phyloP scores from a whole-genome alignment of 23 tunicate genomes.

The Clavelina lepadiformis region DNA sequence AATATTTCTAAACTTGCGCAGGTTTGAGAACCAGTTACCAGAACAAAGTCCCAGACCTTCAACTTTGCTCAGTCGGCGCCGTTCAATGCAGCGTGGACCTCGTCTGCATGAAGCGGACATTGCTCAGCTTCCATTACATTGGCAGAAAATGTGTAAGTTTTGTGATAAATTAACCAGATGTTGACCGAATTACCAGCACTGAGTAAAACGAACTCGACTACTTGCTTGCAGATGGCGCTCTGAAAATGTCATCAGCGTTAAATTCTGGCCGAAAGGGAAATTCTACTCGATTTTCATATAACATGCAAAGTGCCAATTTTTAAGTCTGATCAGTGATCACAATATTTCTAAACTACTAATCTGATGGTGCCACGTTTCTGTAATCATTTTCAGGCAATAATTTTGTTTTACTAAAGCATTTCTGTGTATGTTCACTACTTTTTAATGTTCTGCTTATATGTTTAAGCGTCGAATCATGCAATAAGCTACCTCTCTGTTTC shows the following conservation, averaged over 20 bases:
- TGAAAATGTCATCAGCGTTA: constrained; percentile 9
- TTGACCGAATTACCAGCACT: too few species aligned
- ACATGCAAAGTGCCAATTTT: constrained; percentile 1
- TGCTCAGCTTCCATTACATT: constrained; percentile 32
- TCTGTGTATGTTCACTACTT: too few species aligned
- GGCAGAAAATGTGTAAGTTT: constrained; percentile 59
- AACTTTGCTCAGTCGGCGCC: background rate
- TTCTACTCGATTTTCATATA: constrained; percentile 29
- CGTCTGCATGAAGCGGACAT: constrained; percentile 17
- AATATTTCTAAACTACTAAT: too few species aligned
- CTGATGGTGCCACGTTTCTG: too few species aligned
- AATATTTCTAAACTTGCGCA: too few species aligned
- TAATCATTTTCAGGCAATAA: too few species aligned
- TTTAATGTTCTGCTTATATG: too few species aligned
- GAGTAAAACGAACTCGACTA: background rate
- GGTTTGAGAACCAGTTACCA: background rate
- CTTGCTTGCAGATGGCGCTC: constrained; percentile 26
- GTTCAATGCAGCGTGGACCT: constrained; percentile 2
- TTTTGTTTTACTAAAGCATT: too few species aligned
- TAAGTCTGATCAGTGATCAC: background rate
- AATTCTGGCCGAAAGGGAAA: constrained; percentile 1
- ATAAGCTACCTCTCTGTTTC: too few species aligned
- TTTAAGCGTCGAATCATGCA: too few species aligned
- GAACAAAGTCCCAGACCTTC: background rate
- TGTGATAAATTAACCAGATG: background rate